A percentile compares a stretch with the other conserved stretches of the same genome.
Conservation (phyloP, 2,113 vertebrate genomes). For the Trichomycterus rosablanca region DNA sequence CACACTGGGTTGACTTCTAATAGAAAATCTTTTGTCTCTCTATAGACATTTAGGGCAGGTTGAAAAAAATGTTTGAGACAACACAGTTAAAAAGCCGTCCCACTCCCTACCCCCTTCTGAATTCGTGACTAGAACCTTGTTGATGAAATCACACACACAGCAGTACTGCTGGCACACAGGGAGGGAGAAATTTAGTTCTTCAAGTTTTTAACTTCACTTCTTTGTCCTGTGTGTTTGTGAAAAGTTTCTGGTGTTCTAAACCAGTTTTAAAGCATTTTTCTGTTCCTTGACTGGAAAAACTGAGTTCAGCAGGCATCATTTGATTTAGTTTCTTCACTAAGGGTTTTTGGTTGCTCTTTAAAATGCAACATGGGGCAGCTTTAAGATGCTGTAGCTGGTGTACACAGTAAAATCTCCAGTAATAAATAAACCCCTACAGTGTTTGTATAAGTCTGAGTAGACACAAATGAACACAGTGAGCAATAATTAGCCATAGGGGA, state of each 20-base stretch:
- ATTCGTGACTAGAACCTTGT: not conserved
- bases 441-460: no score
- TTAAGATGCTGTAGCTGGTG: no score
- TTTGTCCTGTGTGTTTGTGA: not conserved
- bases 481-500: not conserved
- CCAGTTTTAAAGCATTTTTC: not conserved
- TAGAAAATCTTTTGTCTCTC: no score
- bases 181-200: not conserved
- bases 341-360: no score
- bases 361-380: no score
- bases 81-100: not conserved
- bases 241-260: not conserved
- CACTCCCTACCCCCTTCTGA: not conserved
- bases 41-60: not conserved
- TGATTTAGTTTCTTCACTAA: no score
- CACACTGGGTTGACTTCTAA: no score
- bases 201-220: not conserved
- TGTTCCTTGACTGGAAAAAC: no score
- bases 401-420: no score
- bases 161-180: not conserved
- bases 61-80: not conserved
- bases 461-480: not conserved
- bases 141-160: constrained; percentile 11
- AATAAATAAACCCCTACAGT: no score
- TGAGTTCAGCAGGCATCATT: no score